phyloP scores from a whole-genome alignment of 2,888 invertebrate genomes.

The Crioceris asparagi region DNA sequence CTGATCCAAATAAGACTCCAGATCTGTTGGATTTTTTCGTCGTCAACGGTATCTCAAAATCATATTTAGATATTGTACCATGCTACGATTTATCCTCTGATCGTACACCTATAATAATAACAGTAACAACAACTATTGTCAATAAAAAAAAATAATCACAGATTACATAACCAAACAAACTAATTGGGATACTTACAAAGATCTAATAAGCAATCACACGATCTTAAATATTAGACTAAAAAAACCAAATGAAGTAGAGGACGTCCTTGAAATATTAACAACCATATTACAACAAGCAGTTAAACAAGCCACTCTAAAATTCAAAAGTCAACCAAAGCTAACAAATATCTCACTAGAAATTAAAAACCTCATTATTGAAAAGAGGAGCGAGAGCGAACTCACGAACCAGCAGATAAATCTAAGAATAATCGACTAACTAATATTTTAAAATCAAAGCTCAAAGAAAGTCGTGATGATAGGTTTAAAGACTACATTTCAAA shows the following conservation, averaged over 20 bases:
- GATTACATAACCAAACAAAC: background rate
- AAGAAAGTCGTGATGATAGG: too few relatives aligned
- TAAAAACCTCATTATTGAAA: too few relatives aligned
- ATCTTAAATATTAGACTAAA: background rate
- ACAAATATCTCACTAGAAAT: too few relatives aligned
- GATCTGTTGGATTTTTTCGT: conserved; percentile 1
- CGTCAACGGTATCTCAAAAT: background rate
- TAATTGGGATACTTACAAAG: background rate
- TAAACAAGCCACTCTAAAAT: background rate
- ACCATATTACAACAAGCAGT: background rate
- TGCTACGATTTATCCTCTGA: background rate
- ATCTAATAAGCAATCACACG: background rate
- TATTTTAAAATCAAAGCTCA: too few relatives aligned
- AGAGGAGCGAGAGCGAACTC: too few relatives aligned
- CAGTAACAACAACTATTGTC: background rate
- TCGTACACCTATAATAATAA: background rate
- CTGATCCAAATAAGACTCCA: background rate
- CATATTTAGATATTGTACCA: background rate
- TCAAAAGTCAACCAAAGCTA: too few relatives aligned
- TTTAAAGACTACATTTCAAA: too few relatives aligned
- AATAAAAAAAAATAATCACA: background rate
- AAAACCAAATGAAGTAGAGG: background rate
- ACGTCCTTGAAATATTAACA: background rate
- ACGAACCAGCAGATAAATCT: too few relatives aligned
- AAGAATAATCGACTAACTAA: too few relatives aligned